A percentile compares a stretch with the other conserved stretches of the same genome.
Evolutionary conservation across 2,113 vertebrate species (phyloP).

Genomic region (Blennius ocellaris): DNA sequence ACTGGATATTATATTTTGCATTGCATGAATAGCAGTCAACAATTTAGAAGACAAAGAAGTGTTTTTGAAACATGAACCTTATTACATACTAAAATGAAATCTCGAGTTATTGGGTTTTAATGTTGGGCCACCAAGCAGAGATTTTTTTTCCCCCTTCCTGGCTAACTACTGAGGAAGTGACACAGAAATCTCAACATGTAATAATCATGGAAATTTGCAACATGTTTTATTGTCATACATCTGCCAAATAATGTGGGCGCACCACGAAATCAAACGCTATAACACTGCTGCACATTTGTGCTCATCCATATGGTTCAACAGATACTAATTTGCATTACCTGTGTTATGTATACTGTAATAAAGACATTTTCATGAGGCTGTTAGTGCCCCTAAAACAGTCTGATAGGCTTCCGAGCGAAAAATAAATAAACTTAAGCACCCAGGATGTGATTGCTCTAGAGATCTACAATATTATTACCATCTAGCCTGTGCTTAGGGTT

Average conservation of each 20-base stretch:
- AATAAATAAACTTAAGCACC: constrained; percentile 73
- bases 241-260: constrained; percentile 39
- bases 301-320: constrained; percentile 41
- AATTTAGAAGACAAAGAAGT: constrained; percentile 70
- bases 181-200: constrained; percentile 49
- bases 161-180: constrained; percentile 59
- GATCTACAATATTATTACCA: constrained; percentile 78
- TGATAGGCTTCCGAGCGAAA: constrained; percentile 54
- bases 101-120: constrained; percentile 77
- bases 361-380: constrained; percentile 56
- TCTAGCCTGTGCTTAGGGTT: constrained; percentile 79
- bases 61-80: constrained; percentile 71
- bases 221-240: constrained; percentile 44
- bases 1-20: constrained; percentile 59
- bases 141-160: constrained; percentile 26
- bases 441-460: constrained; percentile 73
- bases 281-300: constrained; percentile 21
- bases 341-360: constrained; percentile 46
- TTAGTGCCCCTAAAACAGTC: constrained; percentile 53
- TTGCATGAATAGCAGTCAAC: constrained; percentile 76
- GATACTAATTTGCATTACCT: constrained; percentile 54
- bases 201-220: constrained; percentile 56
- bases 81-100: constrained; percentile 73
- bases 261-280: constrained; percentile 34
- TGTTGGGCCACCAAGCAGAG: constrained; percentile 65